Conservation (phyloP, 2,888 invertebrate genomes). For the Loripinus fragilis region DNA sequence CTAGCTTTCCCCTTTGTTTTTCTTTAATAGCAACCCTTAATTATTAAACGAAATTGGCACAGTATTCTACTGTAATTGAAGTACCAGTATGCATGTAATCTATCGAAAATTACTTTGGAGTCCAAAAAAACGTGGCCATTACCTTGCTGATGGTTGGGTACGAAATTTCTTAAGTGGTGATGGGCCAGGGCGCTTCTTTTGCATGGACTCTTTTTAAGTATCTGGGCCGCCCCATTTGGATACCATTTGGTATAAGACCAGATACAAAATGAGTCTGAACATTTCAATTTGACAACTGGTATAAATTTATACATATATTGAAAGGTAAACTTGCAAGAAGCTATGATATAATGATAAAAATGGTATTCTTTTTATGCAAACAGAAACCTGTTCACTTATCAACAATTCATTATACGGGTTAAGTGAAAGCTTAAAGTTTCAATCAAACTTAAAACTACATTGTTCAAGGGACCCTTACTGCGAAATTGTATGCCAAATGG, state of each 20-base stretch:
- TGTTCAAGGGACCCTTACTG: too few relatives aligned
- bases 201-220: slow-evolving; percentile 11
- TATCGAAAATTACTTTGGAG: slow-evolving; percentile 4
- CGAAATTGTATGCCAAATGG: too few relatives aligned
- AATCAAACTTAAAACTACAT: too few relatives aligned
- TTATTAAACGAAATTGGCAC: not conserved
- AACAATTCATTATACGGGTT: too few relatives aligned
- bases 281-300: too few relatives aligned
- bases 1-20: slow-evolving; percentile 15
- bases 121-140: slow-evolving; percentile 12
- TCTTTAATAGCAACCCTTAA: slow-evolving; percentile 13
- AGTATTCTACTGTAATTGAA: slow-evolving; percentile 1
- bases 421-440: too few relatives aligned
- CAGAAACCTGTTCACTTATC: too few relatives aligned
- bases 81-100: slow-evolving; percentile 11
- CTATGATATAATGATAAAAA: too few relatives aligned
- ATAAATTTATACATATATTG: too few relatives aligned
- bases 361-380: too few relatives aligned
- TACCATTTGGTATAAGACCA: not conserved
- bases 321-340: too few relatives aligned
- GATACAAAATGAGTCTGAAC: slow-evolving; percentile 3
- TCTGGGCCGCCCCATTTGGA: not conserved
- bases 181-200: not conserved
- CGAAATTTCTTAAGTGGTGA: not conserved
- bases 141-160: slow-evolving; percentile 6